These are phyloP conservation scores for Heterocephalus glaber DNA, from an alignment of 2,113 vertebrate species.

Conservation along the genomic window DNA sequence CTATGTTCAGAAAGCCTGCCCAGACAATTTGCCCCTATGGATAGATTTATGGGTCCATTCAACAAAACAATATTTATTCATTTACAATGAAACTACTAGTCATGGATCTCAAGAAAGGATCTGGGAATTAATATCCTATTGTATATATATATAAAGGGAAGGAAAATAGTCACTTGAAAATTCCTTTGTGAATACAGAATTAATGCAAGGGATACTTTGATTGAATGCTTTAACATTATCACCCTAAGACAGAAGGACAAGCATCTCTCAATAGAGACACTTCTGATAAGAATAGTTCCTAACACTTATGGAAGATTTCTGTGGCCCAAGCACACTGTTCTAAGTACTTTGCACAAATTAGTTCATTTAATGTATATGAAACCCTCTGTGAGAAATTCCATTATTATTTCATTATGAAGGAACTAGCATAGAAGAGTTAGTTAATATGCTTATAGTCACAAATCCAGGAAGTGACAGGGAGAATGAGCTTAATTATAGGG, in stretches of 20 bases:
- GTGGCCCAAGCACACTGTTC: not conserved
- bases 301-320: not conserved
- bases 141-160: not conserved
- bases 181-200: constrained; percentile 47
- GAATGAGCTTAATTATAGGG: not conserved
- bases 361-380: constrained; percentile 45
- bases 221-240: not conserved
- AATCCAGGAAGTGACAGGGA: not conserved
- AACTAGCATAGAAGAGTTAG: not conserved
- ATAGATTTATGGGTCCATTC: not conserved
- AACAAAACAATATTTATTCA: constrained; percentile 23
- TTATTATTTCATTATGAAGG: constrained; percentile 49
- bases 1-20: not conserved
- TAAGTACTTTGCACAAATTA: not conserved
- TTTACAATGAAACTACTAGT: not conserved
- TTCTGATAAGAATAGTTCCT: not conserved
- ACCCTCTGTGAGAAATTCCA: not conserved
- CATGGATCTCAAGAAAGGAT: not conserved
- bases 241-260: not conserved
- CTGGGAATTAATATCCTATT: not conserved
- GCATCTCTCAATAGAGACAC: not conserved
- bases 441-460: not conserved
- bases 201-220: not conserved
- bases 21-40: not conserved
- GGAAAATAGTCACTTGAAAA: not conserved